phyloP scores from a whole-genome alignment of 2,113 vertebrate genomes.

The Anarrhichthys ocellatus region DNA sequence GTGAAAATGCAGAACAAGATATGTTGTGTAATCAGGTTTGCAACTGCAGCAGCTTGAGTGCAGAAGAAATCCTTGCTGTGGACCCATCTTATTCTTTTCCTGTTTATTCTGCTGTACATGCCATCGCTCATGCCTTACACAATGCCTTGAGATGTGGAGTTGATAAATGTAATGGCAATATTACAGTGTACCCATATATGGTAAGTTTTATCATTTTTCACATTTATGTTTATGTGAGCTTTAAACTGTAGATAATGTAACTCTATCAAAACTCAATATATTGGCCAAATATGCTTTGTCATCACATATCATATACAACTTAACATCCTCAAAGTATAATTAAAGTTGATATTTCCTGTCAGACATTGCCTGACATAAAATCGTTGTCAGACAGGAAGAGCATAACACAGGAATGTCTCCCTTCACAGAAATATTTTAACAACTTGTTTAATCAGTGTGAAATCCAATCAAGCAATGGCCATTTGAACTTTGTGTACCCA shows the following conservation, averaged over 20 bases:
- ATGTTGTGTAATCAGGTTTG: slow-evolving; percentile 80
- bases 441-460: background rate
- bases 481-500: slow-evolving; percentile 18
- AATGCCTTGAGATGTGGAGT: slow-evolving; percentile 81
- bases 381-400: background rate
- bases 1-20: background rate
- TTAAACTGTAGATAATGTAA: background rate
- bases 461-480: background rate
- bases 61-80: slow-evolving; percentile 8
- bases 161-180: slow-evolving; percentile 71
- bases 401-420: background rate
- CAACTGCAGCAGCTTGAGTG: slow-evolving; percentile 32
- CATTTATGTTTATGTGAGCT: background rate
- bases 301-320: background rate
- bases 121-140: slow-evolving; percentile 85
- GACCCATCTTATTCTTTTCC: slow-evolving; percentile 74
- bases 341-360: background rate
- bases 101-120: slow-evolving; percentile 82
- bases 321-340: background rate
- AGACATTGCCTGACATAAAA: background rate
- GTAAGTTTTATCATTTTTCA: slow-evolving; percentile 19
- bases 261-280: background rate
- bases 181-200: slow-evolving; percentile 80
- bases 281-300: background rate
- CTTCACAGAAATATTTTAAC: background rate